Evolutionary conservation across 1,140 invertebrate genomes (phyloP).

Genomic region (Penaeus japonicus): DNA sequence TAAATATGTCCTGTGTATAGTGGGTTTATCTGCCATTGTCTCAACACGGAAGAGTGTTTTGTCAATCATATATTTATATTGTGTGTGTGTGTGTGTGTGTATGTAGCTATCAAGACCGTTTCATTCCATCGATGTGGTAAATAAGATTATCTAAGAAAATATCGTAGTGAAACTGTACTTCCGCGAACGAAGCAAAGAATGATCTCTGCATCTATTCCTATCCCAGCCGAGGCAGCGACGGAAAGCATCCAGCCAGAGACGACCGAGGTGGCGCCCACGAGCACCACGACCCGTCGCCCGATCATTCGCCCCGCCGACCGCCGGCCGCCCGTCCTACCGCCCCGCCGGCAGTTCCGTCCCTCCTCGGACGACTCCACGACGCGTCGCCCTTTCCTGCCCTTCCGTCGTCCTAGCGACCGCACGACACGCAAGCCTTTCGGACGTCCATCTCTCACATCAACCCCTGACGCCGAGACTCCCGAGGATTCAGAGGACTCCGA

Average conservation of each 20-base stretch:
- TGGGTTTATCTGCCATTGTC: too few species aligned
- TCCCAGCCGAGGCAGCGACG: too few species aligned
- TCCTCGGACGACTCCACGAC: neutral
- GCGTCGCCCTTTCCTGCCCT: conserved; percentile 28
- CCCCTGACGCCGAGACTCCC: neutral
- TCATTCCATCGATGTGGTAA: too few species aligned
- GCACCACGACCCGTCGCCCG: neutral
- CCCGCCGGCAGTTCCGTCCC: neutral
- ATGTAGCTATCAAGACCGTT: too few species aligned
- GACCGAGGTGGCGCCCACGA: neutral
- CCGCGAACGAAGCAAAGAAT: too few species aligned
- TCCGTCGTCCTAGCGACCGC: conserved; percentile 14
- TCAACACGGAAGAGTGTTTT: too few species aligned
- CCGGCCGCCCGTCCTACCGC: conserved; percentile 20
- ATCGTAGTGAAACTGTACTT: too few species aligned
- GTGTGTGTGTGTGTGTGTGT: too few species aligned
- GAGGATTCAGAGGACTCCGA: neutral
- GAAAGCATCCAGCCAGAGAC: too few species aligned
- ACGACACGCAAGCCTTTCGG: conserved; percentile 1
- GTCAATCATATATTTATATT: too few species aligned
- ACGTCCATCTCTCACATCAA: neutral
- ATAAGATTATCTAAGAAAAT: too few species aligned
- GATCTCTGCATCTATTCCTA: neutral
- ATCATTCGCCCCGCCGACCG: neutral
- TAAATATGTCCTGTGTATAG: too few species aligned